A percentile compares a stretch with the other conserved stretches of the same genome.
Evolutionary conservation across 2,888 invertebrate species (phyloP).

Genomic region (Nomada hirtipes): DNA sequence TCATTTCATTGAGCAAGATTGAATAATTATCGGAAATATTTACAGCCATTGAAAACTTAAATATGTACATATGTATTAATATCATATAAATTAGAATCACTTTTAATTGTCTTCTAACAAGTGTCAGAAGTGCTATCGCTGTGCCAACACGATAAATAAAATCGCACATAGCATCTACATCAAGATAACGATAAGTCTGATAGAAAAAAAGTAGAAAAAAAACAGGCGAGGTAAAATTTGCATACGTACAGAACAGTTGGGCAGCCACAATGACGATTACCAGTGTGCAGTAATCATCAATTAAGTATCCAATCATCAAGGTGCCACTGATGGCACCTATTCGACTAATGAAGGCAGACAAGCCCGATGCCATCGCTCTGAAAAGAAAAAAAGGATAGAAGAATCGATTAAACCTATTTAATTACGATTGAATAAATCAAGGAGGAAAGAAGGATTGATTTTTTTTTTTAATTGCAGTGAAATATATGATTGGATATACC

Average conservation of each 20-base stretch:
- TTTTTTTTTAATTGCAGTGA: not conserved
- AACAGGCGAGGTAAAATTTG: not conserved
- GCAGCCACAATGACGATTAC: constrained; percentile 88
- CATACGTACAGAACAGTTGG: constrained; percentile 89
- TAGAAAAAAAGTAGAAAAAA: not conserved
- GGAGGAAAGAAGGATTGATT: too few species aligned
- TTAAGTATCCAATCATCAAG: constrained; percentile 91
- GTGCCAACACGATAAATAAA: not conserved
- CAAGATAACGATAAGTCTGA: not conserved
- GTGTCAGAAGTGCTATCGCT: not conserved
- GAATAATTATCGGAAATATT: not conserved
- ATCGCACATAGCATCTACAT: not conserved
- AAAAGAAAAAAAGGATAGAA: not conserved
- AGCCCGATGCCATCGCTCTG: constrained; percentile 72
- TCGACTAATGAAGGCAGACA: constrained; percentile 89
- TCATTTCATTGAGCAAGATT: too few species aligned
- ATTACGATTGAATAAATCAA: not conserved
- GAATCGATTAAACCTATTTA: not conserved
- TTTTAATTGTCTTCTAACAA: not conserved
- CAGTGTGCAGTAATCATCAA: constrained; percentile 91
- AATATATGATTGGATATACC: too few species aligned
- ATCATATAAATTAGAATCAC: not conserved
- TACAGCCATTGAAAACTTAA: too few species aligned
- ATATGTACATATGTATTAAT: not conserved
- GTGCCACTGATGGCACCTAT: constrained; percentile 91